Base-by-base conservation (phyloP, 2,113 vertebrate genomes). In the Platycercus adscitus region DNA sequence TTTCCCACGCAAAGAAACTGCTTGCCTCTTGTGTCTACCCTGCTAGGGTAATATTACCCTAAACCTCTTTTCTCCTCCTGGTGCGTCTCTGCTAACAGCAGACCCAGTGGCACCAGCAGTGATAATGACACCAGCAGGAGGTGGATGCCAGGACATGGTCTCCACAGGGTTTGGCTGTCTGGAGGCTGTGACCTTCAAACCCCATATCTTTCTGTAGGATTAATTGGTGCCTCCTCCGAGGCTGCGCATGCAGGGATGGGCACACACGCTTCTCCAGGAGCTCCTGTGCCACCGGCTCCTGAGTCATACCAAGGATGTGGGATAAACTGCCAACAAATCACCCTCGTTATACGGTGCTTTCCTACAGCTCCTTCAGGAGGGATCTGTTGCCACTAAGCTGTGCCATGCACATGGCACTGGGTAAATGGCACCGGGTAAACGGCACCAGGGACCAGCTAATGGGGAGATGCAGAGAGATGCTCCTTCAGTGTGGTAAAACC, bases 241-340 rank as follows among this genome's bases (percentile, higher is more conserved):
- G 55, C 2, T 82, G 44, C 2, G n/a, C 61, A 31, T 0, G 5
- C 2, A 4, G 29, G 33, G 10, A 28, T 0, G 0, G 50, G 43
- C 50, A 50, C 55, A 26, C 1, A 5, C 0, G 1, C 12, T 60
- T n/a, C 65, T 17, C 46, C 1, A 2, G 6, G n/a, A 84, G 47
- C 68, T 84, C 18, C 70, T 1, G 7, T n/a, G 82, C 26, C 60
- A 61, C 1, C 1, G 73, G 26, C 71, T 78, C n/a, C 47, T 25
- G 44, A 18, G 11, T 35, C 64, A 70, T 1, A 5, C 7, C 39
- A 75, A 31, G 80, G 17, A 5, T 1, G 21, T 4, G 13, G 71
- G 60, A 73, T 24, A 39, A 90, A 39, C 8, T 44, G 56, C 37
- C 35, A 69, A 9, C 13, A 61, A 39, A 76, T 28, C 56, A 35